phyloP scores from a whole-genome alignment of 2,888 invertebrate species.

The Busseola fusca region DNA sequence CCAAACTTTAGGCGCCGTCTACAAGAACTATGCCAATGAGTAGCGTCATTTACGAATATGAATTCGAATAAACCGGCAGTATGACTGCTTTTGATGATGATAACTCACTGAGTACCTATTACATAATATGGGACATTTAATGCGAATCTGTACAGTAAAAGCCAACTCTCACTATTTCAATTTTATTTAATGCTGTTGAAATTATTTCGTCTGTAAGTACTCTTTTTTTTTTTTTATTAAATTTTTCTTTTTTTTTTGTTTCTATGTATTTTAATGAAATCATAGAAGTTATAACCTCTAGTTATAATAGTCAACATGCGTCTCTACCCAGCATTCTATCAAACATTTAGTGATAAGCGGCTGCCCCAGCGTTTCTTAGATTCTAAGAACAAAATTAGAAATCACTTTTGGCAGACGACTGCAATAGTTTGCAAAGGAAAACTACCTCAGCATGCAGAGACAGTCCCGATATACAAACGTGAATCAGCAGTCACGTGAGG shows the following conservation, averaged over 20 bases:
- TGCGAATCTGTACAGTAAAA: neutral
- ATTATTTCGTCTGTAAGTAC: neutral
- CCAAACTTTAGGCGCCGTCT: conserved; percentile 36
- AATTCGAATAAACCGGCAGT: conserved; percentile 10
- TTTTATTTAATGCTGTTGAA: neutral
- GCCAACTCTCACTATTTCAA: neutral
- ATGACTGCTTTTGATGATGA: neutral
- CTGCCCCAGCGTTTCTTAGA: conserved; percentile 10
- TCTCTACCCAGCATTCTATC: neutral
- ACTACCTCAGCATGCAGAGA: conserved; percentile 7
- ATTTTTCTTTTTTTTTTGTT: no score
- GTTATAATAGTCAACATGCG: neutral
- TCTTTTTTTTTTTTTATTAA: no score
- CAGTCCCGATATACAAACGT: conserved; percentile 4
- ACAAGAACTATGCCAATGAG: conserved; percentile 21
- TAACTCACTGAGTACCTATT: neutral
- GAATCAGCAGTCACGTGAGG: conserved; percentile 31
- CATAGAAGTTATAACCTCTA: no score
- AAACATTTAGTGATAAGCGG: conserved; percentile 8
- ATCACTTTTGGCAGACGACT: conserved; percentile 39
- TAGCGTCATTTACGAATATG: conserved; percentile 6
- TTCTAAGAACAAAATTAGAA: conserved; percentile 42
- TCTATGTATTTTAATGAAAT: neutral
- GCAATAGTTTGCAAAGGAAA: conserved; percentile 28
- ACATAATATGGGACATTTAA: no score